Percentiles rank a stretch among this genome's conserved stretches.
phyloP scores from a whole-genome alignment of 92 coral and sea anemone genomes.

The Epizoanthus scotinus region DNA sequence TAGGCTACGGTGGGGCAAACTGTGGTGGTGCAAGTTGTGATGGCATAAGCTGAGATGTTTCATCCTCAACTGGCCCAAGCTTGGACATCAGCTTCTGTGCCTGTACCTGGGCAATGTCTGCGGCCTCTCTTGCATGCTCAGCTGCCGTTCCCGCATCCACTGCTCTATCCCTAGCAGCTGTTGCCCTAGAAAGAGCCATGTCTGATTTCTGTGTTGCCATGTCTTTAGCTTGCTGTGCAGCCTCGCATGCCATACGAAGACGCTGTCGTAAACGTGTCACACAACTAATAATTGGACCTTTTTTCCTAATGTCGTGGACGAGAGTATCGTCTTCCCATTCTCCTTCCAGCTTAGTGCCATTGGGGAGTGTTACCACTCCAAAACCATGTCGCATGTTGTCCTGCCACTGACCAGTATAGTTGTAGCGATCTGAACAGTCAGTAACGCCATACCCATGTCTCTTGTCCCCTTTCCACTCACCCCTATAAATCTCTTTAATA shows the following conservation, averaged over 20 bases:
- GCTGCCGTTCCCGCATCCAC: constrained; percentile 76
- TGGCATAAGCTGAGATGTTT: neutral
- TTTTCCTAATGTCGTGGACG: constrained; percentile 63
- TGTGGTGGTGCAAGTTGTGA: constrained; percentile 23
- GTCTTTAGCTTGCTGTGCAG: constrained; percentile 80
- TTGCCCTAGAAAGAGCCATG: constrained; percentile 81
- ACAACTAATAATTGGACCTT: constrained; percentile 72
- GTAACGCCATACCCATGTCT: constrained; percentile 85
- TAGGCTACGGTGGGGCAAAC: constrained; percentile 28
- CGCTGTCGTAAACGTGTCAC: constrained; percentile 85
- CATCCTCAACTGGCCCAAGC: constrained; percentile 2
- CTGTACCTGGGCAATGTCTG: constrained; percentile 64
- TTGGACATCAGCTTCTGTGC: constrained; percentile 66
- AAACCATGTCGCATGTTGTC: constrained; percentile 89
- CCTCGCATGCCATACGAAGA: constrained; percentile 78
- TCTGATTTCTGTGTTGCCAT: constrained; percentile 84
- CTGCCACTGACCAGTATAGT: constrained; percentile 79
- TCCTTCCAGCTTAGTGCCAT: constrained; percentile 75
- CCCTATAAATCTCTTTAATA: constrained; percentile 73
- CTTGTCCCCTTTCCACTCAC: constrained; percentile 89
- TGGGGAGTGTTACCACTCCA: constrained; percentile 74
- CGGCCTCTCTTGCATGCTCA: constrained; percentile 71
- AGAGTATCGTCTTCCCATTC: constrained; percentile 79
- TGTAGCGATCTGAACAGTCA: constrained; percentile 71
- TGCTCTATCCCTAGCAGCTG: constrained; percentile 83